phyloP scores from a whole-genome alignment of 2,797 vertebrate species.

The Rhinophrynus dorsalis region DNA sequence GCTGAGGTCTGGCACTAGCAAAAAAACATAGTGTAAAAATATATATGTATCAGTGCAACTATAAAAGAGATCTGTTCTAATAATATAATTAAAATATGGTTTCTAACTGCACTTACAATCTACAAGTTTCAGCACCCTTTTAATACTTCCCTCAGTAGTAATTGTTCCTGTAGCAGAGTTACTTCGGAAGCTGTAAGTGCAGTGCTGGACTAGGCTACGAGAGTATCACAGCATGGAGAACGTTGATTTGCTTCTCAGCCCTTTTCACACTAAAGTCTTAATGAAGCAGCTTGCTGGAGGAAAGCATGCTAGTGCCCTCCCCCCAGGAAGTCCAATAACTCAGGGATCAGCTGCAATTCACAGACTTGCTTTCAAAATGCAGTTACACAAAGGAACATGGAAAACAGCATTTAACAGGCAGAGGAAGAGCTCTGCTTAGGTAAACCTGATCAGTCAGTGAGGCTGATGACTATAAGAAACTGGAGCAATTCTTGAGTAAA shows the following conservation, averaged over 20 bases:
- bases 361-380: background rate
- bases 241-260: background rate
- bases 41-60: no score
- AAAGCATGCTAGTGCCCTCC: slow-evolving; percentile 43
- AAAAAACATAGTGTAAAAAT: background rate
- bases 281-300: slow-evolving; percentile 31
- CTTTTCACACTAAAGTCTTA: slow-evolving; percentile 20
- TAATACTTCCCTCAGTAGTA: background rate
- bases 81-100: background rate
- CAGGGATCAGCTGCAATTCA: slow-evolving; percentile 43
- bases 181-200: background rate
- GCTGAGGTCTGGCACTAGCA: background rate
- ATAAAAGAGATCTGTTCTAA: no score
- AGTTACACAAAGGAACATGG: background rate
- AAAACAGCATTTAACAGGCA: background rate
- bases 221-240: background rate
- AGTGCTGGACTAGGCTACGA: background rate
- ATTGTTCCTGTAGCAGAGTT: background rate
- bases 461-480: no score
- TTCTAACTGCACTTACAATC: background rate
- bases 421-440: no score
- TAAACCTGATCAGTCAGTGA: no score
- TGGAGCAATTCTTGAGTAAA: no score
- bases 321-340: slow-evolving; percentile 38
- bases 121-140: background rate